Evolutionary conservation across 2,888 invertebrate species (phyloP), one percentile per base, ranked within the genome.

Genomic region (Margaritifera margaritifera): DNA sequence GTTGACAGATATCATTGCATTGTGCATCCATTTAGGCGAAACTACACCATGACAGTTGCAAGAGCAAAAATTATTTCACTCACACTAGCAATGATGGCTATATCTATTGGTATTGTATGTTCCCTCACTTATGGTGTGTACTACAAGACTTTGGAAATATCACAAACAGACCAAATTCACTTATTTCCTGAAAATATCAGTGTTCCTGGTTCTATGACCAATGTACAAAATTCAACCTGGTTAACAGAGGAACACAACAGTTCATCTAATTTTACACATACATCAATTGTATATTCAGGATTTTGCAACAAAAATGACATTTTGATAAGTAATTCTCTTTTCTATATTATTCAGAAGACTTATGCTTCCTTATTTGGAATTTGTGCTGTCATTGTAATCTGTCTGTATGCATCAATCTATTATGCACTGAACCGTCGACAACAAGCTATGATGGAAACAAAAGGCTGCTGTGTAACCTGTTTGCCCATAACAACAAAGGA

Each of bases 351-450:
- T 71, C 83, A 82, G 60, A 84, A 79, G 61, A 73, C 83, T 27
- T 85, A 87, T 77, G 81, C 81, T 8, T 73, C 82, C 22, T 75
- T 86, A 60, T 89, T 85, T 71, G 78, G 85, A 4, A 72, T 87
- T n/a, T 86, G 86, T 67, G 83, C 87, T 50, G 73, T 87, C n/a
- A 72, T 84, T 20, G 87, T 88, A 20, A 80, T 87, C n/a, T 76
- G 84, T 22, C 80, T 89, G 52, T 89, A 89, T 74, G 77, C 81
- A 20, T 78, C 87, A 31, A 88, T 88, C 51, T 81, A 84, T 68
- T 42, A 42, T 42, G 15, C 11, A 42, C 15, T 42, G 42, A 8
- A 42, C 42, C 42, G 42, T 42, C 42, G 42, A 15, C 42, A 42
- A 4, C 42, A 42, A 42, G 42, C 42, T 42, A 42, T 42, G 42